These are phyloP conservation scores for Carassius carassius DNA, from an alignment of 2,113 vertebrate species.

Conservation along the genomic window DNA sequence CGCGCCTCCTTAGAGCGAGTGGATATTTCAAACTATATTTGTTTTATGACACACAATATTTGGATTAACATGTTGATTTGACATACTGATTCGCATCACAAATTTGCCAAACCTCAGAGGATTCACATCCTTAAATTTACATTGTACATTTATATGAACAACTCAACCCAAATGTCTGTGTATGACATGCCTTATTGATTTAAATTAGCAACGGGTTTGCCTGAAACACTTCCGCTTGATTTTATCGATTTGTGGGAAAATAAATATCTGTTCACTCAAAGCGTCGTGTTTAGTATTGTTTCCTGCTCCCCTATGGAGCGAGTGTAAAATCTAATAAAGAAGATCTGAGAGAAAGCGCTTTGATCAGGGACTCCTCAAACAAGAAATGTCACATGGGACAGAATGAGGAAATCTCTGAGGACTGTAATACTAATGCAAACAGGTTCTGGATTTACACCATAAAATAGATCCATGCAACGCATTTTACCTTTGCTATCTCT, in stretches of 20 bases:
- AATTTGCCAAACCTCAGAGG: not conserved
- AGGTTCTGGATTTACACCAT: conserved; percentile 61
- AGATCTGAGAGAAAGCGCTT: conserved; percentile 73
- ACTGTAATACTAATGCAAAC: conserved; percentile 52
- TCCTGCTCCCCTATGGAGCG: conserved; percentile 66
- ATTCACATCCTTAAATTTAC: conserved; percentile 30
- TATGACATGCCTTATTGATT: conserved; percentile 50
- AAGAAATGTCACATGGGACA: conserved; percentile 73
- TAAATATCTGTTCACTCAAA: conserved; percentile 76
- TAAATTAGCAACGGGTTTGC: conserved; percentile 46
- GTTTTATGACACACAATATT: conserved; percentile 37
- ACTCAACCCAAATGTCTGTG: conserved; percentile 34
- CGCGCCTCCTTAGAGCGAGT: conserved; percentile 71
- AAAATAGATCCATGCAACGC: conserved; percentile 64
- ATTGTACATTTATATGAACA: conserved; percentile 10
- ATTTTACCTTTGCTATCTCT: conserved; percentile 69
- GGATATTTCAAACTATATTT: conserved; percentile 53
- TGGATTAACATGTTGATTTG: conserved; percentile 37
- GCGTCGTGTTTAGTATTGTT: conserved; percentile 74
- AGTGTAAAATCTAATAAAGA: conserved; percentile 81
- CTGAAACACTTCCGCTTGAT: conserved; percentile 61
- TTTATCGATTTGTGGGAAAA: conserved; percentile 66
- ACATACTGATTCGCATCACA: conserved; percentile 3
- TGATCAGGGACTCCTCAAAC: conserved; percentile 78
- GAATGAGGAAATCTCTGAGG: conserved; percentile 52